These are phyloP conservation scores for Acrocyrtus sp. DNA, from an alignment of 2,888 invertebrate species.

Conservation along the genomic window DNA sequence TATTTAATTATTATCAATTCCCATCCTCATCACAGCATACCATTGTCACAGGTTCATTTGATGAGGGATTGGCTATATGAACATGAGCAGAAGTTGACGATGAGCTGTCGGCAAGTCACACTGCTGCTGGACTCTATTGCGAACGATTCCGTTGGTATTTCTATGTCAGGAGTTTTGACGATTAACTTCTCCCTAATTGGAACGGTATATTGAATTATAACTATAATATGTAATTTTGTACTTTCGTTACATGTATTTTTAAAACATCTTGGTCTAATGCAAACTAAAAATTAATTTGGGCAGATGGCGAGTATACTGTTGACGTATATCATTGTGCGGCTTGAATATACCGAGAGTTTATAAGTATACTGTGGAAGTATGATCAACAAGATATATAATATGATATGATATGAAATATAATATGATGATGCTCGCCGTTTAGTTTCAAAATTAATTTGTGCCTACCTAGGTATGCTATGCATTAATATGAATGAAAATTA, in stretches of 20 bases:
- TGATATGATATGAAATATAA: no score
- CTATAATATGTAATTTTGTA: no score
- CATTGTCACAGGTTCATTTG: constrained; percentile 8
- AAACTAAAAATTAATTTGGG: no score
- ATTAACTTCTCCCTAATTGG: constrained; percentile 42
- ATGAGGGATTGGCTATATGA: constrained; percentile 40
- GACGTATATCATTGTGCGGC: constrained; percentile 30
- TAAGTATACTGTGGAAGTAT: no score
- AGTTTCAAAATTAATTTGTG: no score
- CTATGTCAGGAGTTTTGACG: constrained; percentile 2
- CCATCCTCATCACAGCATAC: not conserved
- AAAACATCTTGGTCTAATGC: no score
- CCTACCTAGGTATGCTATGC: no score
- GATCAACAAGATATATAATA: no score
- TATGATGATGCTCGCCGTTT: no score
- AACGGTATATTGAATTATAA: constrained; percentile 22
- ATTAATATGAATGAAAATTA: no score
- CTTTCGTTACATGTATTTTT: no score
- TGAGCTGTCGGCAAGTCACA: constrained; percentile 17
- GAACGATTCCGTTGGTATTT: constrained; percentile 24
- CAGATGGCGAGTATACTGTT: constrained; percentile 34
- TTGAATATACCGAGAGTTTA: constrained; percentile 32
- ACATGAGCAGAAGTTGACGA: constrained; percentile 19
- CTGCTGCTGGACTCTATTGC: constrained; percentile 33
- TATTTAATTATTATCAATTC: not conserved